Conservation (phyloP, 2,113 vertebrate genomes). For the Manacus vitellinus region DNA sequence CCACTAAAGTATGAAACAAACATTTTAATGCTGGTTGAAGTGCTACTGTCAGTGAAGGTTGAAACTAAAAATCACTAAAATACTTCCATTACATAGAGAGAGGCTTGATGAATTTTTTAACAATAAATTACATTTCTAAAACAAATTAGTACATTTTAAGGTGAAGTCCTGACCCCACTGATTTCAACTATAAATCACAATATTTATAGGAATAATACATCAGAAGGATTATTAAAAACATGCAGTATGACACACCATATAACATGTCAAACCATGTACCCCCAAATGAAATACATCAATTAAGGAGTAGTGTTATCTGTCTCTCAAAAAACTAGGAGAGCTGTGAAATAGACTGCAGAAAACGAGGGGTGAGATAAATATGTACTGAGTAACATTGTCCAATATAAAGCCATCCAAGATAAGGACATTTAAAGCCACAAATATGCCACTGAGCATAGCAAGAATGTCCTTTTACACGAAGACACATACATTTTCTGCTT, state of each 20-base stretch:
- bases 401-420: neutral
- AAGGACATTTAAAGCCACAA: neutral
- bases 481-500: neutral
- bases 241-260: neutral
- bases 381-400: neutral
- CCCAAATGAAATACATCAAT: neutral
- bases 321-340: neutral
- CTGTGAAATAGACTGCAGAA: neutral
- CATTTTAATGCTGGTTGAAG: neutral
- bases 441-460: neutral
- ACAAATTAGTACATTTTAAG: neutral
- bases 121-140: neutral
- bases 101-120: neutral
- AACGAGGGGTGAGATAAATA: neutral
- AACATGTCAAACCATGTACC: neutral
- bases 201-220: neutral
- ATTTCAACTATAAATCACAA: neutral
- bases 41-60: neutral
- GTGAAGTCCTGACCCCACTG: neutral
- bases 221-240: neutral
- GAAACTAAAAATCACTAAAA: neutral
- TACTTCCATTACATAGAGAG: neutral
- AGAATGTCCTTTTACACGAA: neutral
- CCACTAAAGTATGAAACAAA: neutral
- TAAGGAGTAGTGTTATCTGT: fast-evolving